phyloP scores from a whole-genome alignment of 2,797 vertebrate species.

The Phoxinus dragarum region DNA sequence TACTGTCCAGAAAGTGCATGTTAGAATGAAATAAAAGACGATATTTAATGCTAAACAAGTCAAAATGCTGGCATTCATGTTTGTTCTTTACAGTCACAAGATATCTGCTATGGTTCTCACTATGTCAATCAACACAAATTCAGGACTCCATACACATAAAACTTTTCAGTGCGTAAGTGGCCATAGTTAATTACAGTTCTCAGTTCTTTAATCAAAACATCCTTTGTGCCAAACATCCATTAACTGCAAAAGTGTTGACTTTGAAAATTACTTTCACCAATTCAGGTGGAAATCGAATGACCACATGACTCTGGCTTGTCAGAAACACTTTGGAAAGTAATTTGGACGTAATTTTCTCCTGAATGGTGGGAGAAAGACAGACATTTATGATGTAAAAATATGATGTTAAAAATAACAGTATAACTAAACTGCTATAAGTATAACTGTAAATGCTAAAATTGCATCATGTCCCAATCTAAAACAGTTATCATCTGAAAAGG shows the following conservation, averaged over 20 bases:
- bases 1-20: not conserved
- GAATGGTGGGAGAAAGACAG: not conserved
- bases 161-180: not conserved
- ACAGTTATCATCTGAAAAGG: not conserved
- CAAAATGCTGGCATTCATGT: not conserved
- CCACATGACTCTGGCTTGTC: not conserved
- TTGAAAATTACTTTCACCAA: not conserved
- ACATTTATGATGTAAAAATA: not conserved
- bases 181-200: not conserved
- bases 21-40: not conserved
- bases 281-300: not conserved
- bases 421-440: too few relatives aligned
- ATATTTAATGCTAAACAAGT: not conserved
- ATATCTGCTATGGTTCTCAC: not conserved
- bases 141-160: not conserved
- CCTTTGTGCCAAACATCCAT: slow-evolving; percentile 6
- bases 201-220: not conserved
- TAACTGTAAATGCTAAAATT: slow-evolving; percentile 1
- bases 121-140: not conserved
- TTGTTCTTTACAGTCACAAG: not conserved
- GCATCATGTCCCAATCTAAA: not conserved
- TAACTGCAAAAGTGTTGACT: not conserved
- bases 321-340: not conserved
- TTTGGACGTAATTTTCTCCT: not conserved
- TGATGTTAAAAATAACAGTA: not conserved